Percentiles rank a stretch among this genome's conserved stretches.
Evolutionary conservation across 2,888 invertebrate genomes (phyloP).

Genomic region (Diaphora mendica): DNA sequence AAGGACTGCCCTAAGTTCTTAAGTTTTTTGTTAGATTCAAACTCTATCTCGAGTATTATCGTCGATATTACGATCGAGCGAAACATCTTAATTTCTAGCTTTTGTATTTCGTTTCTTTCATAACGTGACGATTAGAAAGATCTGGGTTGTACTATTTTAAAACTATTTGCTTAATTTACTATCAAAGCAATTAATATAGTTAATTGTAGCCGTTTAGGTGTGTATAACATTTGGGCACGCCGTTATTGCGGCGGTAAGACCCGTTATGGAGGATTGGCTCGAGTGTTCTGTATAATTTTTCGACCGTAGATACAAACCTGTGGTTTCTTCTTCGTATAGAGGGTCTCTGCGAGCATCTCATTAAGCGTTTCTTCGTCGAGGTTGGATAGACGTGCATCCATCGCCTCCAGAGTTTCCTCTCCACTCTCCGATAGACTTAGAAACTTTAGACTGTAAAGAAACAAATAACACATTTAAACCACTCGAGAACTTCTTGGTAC

Average conservation of each 20-base stretch:
- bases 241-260: no score
- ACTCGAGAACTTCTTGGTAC: not conserved
- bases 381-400: constrained; percentile 58
- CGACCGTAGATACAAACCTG: constrained; percentile 40
- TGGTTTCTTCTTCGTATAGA: constrained; percentile 64
- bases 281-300: no score
- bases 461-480: not conserved
- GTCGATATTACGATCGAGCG: not conserved
- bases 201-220: no score
- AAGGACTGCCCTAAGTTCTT: no score
- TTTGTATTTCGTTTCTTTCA: no score
- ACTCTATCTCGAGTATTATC: not conserved
- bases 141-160: not conserved
- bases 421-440: constrained; percentile 83
- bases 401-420: constrained; percentile 62
- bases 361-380: constrained; percentile 64
- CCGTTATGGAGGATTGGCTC: no score
- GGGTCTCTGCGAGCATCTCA: constrained; percentile 59
- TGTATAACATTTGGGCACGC: no score
- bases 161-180: no score
- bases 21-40: no score
- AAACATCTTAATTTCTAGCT: not conserved
- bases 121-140: no score
- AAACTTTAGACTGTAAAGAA: constrained; percentile 86
- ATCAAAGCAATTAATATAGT: no score